These are phyloP conservation scores for Apotomis turbidana DNA, from an alignment of 2,888 invertebrate genomes.

Conservation along the genomic window DNA sequence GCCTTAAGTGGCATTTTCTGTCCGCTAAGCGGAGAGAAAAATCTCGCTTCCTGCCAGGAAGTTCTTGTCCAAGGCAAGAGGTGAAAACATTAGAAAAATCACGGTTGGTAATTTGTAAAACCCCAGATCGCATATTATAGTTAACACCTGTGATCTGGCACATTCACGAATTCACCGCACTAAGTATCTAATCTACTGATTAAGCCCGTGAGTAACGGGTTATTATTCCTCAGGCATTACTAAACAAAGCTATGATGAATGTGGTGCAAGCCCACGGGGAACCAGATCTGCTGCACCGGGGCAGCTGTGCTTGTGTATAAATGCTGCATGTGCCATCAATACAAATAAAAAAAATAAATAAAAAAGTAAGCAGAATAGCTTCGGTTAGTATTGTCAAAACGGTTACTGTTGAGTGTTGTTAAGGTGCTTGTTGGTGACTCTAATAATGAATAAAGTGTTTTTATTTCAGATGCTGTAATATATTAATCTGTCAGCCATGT, in stretches of 20 bases:
- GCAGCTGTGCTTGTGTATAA: neutral
- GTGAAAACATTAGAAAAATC: too few relatives aligned
- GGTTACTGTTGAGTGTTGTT: neutral
- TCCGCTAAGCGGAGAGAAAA: too few relatives aligned
- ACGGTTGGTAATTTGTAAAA: too few relatives aligned
- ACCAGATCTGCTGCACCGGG: neutral
- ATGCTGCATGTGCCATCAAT: neutral
- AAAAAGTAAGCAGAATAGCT: neutral
- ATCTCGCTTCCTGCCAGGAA: too few relatives aligned
- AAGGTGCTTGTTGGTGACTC: neutral
- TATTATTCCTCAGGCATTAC: neutral
- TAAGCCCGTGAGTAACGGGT: slow-evolving; percentile 1
- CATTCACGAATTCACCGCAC: too few relatives aligned
- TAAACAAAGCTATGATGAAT: slow-evolving; percentile 6
- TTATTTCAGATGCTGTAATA: slow-evolving; percentile 32
- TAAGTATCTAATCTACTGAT: too few relatives aligned
- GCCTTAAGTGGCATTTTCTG: too few relatives aligned
- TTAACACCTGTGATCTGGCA: too few relatives aligned
- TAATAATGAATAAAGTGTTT: neutral
- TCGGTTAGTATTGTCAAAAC: too few relatives aligned
- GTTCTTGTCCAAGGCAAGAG: too few relatives aligned
- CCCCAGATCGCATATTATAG: too few relatives aligned
- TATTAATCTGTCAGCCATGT: slow-evolving; percentile 58
- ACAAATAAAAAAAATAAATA: too few relatives aligned
- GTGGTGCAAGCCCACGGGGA: neutral